Percentiles rank a stretch among this genome's conserved stretches.
Evolutionary conservation across 2,888 invertebrate genomes (phyloP).

Genomic region (Lumbricus terrestris): DNA sequence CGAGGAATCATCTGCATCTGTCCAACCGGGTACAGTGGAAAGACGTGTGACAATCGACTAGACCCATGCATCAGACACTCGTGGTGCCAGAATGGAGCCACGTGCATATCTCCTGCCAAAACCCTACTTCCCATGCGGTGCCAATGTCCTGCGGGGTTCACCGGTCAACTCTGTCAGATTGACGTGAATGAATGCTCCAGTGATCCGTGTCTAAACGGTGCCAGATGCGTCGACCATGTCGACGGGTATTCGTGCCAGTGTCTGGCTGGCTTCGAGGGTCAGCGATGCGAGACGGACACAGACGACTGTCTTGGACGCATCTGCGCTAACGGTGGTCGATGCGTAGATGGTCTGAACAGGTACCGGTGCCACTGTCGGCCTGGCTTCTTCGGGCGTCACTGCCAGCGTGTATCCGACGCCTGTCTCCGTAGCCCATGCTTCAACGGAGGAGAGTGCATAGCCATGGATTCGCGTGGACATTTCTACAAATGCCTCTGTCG

Average conservation of each 20-base stretch:
- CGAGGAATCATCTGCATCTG: neutral
- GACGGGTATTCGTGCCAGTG: neutral
- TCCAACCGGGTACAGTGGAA: neutral
- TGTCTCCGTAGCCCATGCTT: conserved; percentile 3
- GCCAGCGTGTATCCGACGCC: neutral
- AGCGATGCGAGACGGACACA: neutral
- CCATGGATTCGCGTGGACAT: neutral
- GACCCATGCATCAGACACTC: neutral
- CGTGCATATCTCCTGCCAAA: neutral
- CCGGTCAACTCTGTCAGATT: neutral
- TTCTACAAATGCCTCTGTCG: neutral
- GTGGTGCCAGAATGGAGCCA: neutral
- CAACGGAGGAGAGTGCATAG: neutral
- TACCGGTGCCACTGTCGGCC: conserved; percentile 8
- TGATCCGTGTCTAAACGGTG: neutral
- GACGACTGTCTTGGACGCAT: conserved; percentile 7
- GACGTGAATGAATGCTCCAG: neutral
- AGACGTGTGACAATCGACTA: neutral
- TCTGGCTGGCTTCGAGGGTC: neutral
- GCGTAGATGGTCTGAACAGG: neutral
- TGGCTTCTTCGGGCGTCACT: conserved; percentile 6
- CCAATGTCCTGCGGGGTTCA: neutral
- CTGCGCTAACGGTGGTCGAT: conserved; percentile 11
- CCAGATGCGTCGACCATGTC: neutral
- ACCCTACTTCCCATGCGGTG: neutral